Conservation (phyloP, 2,113 vertebrate genomes). For the Corythaeola cristata region DNA sequence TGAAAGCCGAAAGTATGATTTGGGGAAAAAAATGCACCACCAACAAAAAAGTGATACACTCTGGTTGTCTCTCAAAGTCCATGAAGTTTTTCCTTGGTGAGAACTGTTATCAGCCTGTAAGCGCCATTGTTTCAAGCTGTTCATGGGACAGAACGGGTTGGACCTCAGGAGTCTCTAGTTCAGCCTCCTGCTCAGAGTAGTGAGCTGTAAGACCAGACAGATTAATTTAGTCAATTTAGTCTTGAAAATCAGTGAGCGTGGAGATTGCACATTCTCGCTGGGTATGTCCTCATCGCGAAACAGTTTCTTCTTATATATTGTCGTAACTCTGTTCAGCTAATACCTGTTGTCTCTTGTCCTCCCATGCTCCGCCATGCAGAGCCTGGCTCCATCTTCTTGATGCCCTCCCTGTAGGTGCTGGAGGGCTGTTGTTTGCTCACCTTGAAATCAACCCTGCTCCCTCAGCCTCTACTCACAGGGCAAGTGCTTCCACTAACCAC, state of each 20-base stretch:
- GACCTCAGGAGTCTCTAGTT: background rate
- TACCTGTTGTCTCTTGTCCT: background rate
- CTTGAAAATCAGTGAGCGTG: background rate
- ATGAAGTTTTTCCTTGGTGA: background rate
- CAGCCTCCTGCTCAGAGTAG: background rate
- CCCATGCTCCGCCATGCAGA: background rate
- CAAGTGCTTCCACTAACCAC: background rate
- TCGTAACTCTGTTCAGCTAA: background rate
- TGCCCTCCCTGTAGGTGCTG: background rate
- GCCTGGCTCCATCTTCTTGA: background rate
- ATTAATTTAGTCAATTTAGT: background rate
- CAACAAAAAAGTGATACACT: rapidly evolving
- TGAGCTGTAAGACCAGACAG: background rate
- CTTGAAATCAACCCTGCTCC: background rate
- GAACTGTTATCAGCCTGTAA: background rate
- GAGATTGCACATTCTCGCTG: background rate
- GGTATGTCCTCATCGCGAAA: background rate
- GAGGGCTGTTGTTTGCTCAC: background rate
- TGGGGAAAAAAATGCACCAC: rapidly evolving
- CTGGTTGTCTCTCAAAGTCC: background rate
- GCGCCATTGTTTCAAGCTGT: background rate
- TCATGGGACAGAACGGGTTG: background rate
- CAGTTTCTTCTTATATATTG: background rate
- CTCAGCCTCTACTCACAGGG: background rate
- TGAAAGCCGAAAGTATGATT: background rate